Base-by-base conservation (phyloP, 2,888 invertebrate genomes). In the Catocala nupta region DNA sequence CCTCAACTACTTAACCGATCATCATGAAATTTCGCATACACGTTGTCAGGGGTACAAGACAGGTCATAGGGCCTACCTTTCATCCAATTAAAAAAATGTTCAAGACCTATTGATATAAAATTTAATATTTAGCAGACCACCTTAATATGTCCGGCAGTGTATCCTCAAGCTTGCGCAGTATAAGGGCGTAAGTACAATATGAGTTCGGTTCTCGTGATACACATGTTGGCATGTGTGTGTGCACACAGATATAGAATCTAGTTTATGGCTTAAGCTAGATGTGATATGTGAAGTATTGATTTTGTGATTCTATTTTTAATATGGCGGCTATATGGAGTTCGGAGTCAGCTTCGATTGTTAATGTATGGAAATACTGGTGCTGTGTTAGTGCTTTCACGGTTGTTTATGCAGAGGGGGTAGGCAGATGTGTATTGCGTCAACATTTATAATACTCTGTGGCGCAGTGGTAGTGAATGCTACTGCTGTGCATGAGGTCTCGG, bases 131-230 rank as follows among this genome's bases (percentile, higher is more conserved):
- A 59, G 44, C 57, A 59, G 36, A 16, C 33, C 61, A 53, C 5
- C 79, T 60, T 80, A 69, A 65, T 68, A 75, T 83, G 80, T 63
- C 75, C 56, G 51, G 13, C 52, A 81, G 77, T 91, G 89, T 88
- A 89, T 81, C 78, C 85, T 87, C 83, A 80, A 81, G 81, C 78
- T 75, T 79, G 79, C 76, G 84, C 81, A 81, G 83, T 85, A 90
- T 83, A 92, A 94, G 90, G 92, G 85, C 92, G 90, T 92, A 93
- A 89, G 92, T 92, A 88, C 90, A 92, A 92, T 93, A 93, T 93
- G 93, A 92, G 92, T 90, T 91, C 83, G 87, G 90, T 83, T 85
- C 83, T 81, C 69, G 80, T 85, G 78, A 82, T 86, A 85, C 85
- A 89, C 85, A 77, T 81, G 79, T 67, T 66, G 45, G 73, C 68